Evolutionary conservation across 2,113 vertebrate genomes (phyloP), one percentile per base, ranked within the genome.

Genomic region (Nothobranchius kuhntae): DNA sequence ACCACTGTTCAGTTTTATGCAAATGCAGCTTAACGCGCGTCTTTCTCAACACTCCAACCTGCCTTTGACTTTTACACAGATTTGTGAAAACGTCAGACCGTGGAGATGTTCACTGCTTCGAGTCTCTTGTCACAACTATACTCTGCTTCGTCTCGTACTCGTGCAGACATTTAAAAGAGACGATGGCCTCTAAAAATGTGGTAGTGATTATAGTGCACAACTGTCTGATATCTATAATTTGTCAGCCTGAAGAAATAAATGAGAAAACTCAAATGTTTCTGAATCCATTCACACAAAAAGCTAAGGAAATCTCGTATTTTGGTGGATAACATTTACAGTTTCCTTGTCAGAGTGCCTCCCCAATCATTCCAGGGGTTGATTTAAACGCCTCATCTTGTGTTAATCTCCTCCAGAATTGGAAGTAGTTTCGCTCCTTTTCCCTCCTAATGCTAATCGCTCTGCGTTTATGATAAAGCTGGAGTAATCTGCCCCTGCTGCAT

Each of bases 401-500:
- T 14, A 51, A 52, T 42, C 48, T 65, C 47, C 42, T 26, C 14
- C 40, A 59, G 53, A 82, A 60, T 59, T 47, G 5, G 35, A 63
- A 38, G 13, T 7, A 1, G 68, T 57, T 54, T 35, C 48, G 12
- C 47, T 51, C 6, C 44, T 62, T 51, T 38, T 15, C 55, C 55
- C 3, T 46, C 45, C 4, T 47, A 65, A 17, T 24, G 6, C 55
- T 35, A 11, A 48, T 58, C 17, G 52, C 70, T 40, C 21, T 10
- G 60, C 55, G 24, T 24, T 65, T 24, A 30, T 36, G 44, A 76
- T 62, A 46, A 69, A 65, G 44, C 59, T 35, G 13, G 14, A 53
- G 55, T 38, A 50, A 75, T 71, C 56, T 63, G 64, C 70, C 60
- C 13, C 9, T 44, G 46, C 56, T 65, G 58, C 59, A 68, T 40